These are phyloP conservation scores for Unio pictorum DNA, from an alignment of 2,888 invertebrate genomes.

Conservation along the genomic window DNA sequence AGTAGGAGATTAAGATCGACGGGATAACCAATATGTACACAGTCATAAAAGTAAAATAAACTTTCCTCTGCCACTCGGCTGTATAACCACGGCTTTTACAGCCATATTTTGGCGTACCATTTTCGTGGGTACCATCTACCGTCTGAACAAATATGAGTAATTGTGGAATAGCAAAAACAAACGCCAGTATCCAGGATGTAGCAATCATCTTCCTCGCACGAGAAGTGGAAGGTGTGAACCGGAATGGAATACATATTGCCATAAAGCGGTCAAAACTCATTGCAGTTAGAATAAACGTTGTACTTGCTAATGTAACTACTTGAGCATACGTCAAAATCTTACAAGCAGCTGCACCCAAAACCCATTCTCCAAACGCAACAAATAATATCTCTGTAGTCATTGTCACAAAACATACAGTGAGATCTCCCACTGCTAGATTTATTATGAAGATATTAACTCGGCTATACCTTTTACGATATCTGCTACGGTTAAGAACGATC, in stretches of 20 bases:
- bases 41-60: conserved; percentile 72
- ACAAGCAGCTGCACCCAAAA: conserved; percentile 70
- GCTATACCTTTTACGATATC: conserved; percentile 65
- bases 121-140: conserved; percentile 59
- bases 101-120: conserved; percentile 60
- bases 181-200: conserved; percentile 70
- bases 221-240: conserved; percentile 58
- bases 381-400: conserved; percentile 73
- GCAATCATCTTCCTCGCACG: conserved; percentile 69
- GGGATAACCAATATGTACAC: conserved; percentile 72
- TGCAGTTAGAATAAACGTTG: conserved; percentile 71
- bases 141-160: conserved; percentile 71
- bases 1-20: conserved; percentile 70
- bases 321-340: conserved; percentile 71
- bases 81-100: conserved; percentile 72
- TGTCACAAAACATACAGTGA: conserved; percentile 71
- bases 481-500: conserved; percentile 68
- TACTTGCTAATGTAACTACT: conserved; percentile 71
- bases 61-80: conserved; percentile 71
- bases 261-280: conserved; percentile 72
- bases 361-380: conserved; percentile 72
- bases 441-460: conserved; percentile 73
- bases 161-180: conserved; percentile 70
- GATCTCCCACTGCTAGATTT: conserved; percentile 72
- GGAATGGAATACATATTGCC: conserved; percentile 71